Base-by-base conservation (phyloP, 2,113 vertebrate genomes). In the Gnathonemus echidnorhynchus region DNA sequence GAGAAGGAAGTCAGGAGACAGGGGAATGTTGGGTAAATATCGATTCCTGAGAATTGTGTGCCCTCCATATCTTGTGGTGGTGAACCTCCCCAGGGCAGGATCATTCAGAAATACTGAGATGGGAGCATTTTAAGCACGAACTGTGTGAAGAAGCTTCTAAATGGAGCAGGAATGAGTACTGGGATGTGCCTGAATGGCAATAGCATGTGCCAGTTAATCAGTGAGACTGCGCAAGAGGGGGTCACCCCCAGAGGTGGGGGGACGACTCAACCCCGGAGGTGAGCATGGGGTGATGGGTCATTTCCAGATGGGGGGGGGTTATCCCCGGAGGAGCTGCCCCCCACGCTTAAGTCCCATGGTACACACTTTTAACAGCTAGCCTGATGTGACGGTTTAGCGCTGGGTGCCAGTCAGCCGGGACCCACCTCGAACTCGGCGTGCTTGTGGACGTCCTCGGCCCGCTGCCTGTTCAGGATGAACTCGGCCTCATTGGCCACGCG, bases 341-440 rank as follows among this genome's bases (percentile, higher is more conserved):
- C 6, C 8, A 10, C 58, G 50, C 8, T 0, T 3, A 27, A 1
- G 62, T 27, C 10, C 62, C 62, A 13, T 27, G n/a, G n/a, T 13
- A 11, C n/a, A 70, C 62, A 70, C 24, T 27, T 27, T 27, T 27
- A 7, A 2, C 21, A 9, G 58, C 58, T 66, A 27, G 56, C 24
- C 58, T 10, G 58, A 66, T 11, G 58, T n/a, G 24, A 27, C 27
- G 58, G 7, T n/a, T n/a, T 27, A 10, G 58, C 24, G 7, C 58
- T n/a, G 24, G 58, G n/a, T 66, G 62, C 62, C 62, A 1, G 62
- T 31, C n/a, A 10, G 10, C n/a, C 1, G 46, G 90, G 87, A 4
- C 95, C 95, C 96, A 99, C 98, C 98, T 99, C 98, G 91, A 99
- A 99, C 92, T 99, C 98, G 0, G 98, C 97, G 0, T 99, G 98